phyloP scores from a whole-genome alignment of 2,113 vertebrate species.

The Ceuthmochares aereus region DNA sequence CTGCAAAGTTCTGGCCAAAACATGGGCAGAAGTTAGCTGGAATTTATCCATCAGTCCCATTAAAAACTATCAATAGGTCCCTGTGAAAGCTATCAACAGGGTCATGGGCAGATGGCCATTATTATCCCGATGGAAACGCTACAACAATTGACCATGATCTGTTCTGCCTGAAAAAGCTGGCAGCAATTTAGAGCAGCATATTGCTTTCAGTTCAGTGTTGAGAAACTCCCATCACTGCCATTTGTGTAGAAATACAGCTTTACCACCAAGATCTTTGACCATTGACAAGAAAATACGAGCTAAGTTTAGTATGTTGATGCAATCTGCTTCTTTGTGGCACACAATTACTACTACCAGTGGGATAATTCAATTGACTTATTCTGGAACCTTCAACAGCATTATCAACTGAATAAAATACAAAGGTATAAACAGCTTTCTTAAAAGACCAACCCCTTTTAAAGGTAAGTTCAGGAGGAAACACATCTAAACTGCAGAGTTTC shows the following conservation, averaged over 20 bases:
- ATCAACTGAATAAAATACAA: background rate
- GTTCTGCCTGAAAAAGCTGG: background rate
- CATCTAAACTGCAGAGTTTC: background rate
- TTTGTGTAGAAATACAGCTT: background rate
- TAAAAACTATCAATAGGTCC: background rate
- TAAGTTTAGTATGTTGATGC: background rate
- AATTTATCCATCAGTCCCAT: background rate
- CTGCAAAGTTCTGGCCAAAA: background rate
- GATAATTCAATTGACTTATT: background rate
- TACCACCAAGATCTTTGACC: background rate
- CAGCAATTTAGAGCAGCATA: background rate
- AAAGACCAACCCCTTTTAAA: background rate
- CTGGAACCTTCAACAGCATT: background rate
- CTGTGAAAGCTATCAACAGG: background rate
- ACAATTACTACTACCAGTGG: background rate
- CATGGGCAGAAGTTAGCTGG: background rate
- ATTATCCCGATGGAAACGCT: background rate
- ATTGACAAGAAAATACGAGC: background rate
- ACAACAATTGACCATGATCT: background rate
- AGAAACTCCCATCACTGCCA: background rate
- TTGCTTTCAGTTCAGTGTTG: background rate
- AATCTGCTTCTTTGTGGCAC: background rate
- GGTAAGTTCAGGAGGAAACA: background rate
- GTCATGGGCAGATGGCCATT: background rate
- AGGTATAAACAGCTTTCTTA: background rate